These are phyloP conservation scores for Plutella xylostella DNA, from an alignment of 2,888 invertebrate genomes.

Conservation along the genomic window DNA sequence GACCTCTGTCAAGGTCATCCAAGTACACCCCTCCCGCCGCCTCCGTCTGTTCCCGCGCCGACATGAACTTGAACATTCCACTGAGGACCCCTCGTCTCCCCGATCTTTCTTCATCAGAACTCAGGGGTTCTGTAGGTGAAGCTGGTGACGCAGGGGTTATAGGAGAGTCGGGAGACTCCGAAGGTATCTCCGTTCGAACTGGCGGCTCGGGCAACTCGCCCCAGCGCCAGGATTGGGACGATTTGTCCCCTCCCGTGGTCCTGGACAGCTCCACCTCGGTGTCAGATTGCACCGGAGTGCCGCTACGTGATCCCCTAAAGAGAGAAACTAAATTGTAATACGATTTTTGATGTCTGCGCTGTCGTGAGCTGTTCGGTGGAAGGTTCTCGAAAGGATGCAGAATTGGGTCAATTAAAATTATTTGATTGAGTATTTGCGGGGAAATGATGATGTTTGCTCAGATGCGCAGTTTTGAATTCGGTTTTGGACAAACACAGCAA, in stretches of 20 bases:
- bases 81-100: slow-evolving; percentile 80
- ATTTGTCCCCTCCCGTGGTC: slow-evolving; percentile 51
- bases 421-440: too few species aligned
- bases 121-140: slow-evolving; percentile 51
- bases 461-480: too few species aligned
- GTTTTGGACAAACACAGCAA: too few species aligned
- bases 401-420: not conserved
- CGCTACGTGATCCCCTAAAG: slow-evolving; percentile 74
- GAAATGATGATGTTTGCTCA: too few species aligned
- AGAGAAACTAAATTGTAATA: too few species aligned
- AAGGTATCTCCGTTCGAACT: slow-evolving; percentile 31
- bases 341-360: too few species aligned
- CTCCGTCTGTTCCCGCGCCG: slow-evolving; percentile 39
- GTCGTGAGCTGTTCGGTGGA: too few species aligned
- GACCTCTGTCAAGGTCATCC: slow-evolving; percentile 89
- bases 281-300: slow-evolving; percentile 92
- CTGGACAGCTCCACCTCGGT: slow-evolving; percentile 88
- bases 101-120: slow-evolving; percentile 33
- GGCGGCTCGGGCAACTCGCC: slow-evolving; percentile 82
- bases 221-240: slow-evolving; percentile 88
- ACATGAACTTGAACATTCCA: slow-evolving; percentile 94
- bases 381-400: not conserved
- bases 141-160: slow-evolving; percentile 40
- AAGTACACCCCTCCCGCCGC: slow-evolving; percentile 88
- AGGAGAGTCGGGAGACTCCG: slow-evolving; percentile 32